Percentiles rank a stretch among this genome's conserved stretches.
phyloP scores from a whole-genome alignment of 2,888 invertebrate genomes.

The Emmelina monodactyla region DNA sequence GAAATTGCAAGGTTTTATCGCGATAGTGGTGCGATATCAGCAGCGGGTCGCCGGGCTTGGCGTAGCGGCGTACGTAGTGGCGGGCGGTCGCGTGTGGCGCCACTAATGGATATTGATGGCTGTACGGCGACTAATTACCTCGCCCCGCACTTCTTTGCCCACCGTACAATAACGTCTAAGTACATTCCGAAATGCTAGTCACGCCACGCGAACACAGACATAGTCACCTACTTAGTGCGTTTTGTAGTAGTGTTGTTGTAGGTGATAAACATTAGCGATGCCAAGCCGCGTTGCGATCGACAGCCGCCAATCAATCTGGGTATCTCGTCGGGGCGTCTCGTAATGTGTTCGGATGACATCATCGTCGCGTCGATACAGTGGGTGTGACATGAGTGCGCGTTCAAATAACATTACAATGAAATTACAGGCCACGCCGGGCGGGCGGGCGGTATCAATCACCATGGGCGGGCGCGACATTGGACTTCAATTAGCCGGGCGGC shows the following conservation, averaged over 20 bases:
- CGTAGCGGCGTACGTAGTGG: constrained; percentile 20
- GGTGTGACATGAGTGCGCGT: constrained; percentile 38
- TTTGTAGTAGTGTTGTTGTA: background rate
- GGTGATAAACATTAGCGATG: background rate
- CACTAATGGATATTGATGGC: constrained; percentile 64
- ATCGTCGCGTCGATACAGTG: constrained; percentile 19
- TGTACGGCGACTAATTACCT: constrained; percentile 56
- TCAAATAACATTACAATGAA: constrained; percentile 57
- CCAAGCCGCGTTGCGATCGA: constrained; percentile 14
- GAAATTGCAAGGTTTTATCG: background rate
- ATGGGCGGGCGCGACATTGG: constrained; percentile 63
- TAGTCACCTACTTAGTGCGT: background rate
- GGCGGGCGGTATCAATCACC: constrained; percentile 58
- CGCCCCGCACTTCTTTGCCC: constrained; percentile 15
- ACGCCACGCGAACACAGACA: background rate
- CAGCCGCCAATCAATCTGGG: constrained; percentile 33
- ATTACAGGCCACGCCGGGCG: constrained; percentile 47
- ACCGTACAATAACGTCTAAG: background rate
- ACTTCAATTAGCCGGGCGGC: constrained; percentile 64
- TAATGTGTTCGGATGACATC: constrained; percentile 31
- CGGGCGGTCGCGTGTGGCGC: constrained; percentile 56
- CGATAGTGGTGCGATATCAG: constrained; percentile 9
- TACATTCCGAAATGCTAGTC: constrained; percentile 1
- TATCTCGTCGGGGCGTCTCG: constrained; percentile 29
- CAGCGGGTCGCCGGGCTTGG: constrained; percentile 21